These are phyloP conservation scores for Morphnarchus princeps DNA, from an alignment of 2,113 vertebrate genomes.

Conservation along the genomic window DNA sequence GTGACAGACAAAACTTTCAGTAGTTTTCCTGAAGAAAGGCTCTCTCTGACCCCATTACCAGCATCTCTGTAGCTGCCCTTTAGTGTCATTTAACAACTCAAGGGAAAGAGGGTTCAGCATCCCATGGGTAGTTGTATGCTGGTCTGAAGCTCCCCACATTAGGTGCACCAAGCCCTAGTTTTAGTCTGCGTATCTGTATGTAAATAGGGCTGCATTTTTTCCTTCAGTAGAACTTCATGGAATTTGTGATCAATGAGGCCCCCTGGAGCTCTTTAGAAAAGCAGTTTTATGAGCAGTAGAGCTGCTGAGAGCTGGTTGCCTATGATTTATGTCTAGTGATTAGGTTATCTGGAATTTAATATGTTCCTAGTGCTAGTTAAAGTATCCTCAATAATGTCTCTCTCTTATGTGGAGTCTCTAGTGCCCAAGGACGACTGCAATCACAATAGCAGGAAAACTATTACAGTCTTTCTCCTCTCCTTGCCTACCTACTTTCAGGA, in stretches of 20 bases:
- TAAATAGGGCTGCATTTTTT: not conserved
- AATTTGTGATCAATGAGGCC: conserved; percentile 9
- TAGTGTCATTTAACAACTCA: not conserved
- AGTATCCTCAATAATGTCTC: conserved; percentile 4
- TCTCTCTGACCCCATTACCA: not conserved
- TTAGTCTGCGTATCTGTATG: not conserved
- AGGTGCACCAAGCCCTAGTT: not conserved
- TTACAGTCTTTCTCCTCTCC: not conserved
- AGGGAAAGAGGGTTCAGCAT: not conserved
- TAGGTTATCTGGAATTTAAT: conserved; percentile 49
- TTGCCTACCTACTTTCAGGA: not conserved
- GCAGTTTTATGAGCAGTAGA: not conserved
- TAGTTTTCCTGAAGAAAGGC: not conserved
- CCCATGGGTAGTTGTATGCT: not conserved
- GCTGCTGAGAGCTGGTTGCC: conserved; percentile 34
- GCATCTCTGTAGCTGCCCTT: not conserved
- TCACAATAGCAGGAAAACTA: not conserved
- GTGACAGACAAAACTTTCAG: not conserved
- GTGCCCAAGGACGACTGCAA: not conserved
- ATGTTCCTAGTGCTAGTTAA: conserved; percentile 37
- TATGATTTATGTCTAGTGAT: conserved; percentile 11
- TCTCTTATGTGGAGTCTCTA: not conserved
- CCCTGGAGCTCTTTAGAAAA: conserved; percentile 27
- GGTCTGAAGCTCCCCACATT: not conserved
- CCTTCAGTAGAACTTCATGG: not conserved